phyloP scores from a whole-genome alignment of 2,113 vertebrate genomes.

The Bambusicola thoracicus region DNA sequence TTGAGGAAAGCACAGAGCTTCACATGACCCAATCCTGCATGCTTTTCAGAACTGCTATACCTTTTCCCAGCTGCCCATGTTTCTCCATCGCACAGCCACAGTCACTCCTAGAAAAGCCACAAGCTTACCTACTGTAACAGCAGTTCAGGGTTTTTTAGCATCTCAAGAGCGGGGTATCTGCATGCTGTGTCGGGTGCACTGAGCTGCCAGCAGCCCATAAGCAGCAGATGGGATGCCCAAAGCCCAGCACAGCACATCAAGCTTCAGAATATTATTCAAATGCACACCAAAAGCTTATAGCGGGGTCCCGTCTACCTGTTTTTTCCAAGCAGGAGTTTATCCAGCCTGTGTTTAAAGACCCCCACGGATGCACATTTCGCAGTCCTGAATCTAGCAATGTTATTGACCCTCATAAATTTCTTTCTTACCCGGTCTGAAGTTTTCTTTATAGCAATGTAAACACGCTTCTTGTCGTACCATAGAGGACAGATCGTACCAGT shows the following conservation, averaged over 20 bases:
- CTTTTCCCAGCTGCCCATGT: neutral
- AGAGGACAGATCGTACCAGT: neutral
- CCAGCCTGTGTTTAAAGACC: slow-evolving; percentile 28
- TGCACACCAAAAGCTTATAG: neutral
- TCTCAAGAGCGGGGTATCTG: neutral
- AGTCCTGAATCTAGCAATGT: slow-evolving; percentile 1
- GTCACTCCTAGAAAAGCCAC: neutral
- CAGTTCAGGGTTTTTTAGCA: neutral
- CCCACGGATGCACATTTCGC: slow-evolving; percentile 25
- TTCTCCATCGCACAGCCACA: neutral
- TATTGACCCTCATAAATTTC: slow-evolving; percentile 4
- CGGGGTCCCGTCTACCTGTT: neutral
- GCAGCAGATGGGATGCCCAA: neutral
- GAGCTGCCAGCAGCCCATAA: neutral
- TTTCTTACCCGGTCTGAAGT: neutral
- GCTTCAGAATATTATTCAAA: neutral
- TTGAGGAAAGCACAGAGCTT: neutral
- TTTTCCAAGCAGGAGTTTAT: slow-evolving; percentile 7
- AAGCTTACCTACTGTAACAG: neutral
- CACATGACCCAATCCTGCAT: neutral
- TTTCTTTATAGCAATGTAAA: neutral
- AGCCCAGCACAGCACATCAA: neutral
- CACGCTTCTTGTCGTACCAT: neutral
- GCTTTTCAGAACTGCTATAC: neutral
- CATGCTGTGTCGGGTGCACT: neutral